phyloP scores from a whole-genome alignment of 64 coral and sea anemone species.

The Porites lutea region DNA sequence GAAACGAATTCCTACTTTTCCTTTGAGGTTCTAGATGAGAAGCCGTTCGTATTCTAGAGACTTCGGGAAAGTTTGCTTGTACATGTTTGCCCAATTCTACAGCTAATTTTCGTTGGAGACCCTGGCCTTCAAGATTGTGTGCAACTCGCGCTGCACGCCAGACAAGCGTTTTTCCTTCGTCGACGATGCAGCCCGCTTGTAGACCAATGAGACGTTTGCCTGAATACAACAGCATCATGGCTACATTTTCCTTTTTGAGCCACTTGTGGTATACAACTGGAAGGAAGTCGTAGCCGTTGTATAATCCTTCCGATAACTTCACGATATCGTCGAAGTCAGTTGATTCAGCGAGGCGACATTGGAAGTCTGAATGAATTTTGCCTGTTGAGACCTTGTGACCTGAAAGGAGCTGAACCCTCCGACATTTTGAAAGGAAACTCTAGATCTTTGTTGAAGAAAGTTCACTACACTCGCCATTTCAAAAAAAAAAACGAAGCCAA shows the following conservation, averaged over 20 bases:
- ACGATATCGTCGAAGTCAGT: constrained; percentile 42
- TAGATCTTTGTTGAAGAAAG: no score
- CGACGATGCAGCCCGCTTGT: not conserved
- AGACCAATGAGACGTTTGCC: constrained; percentile 29
- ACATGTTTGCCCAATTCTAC: not conserved
- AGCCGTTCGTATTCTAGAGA: not conserved
- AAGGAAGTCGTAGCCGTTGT: constrained; percentile 59
- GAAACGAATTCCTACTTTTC: not conserved
- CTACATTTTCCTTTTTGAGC: constrained; percentile 18
- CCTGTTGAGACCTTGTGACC: no score
- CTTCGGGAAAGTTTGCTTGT: not conserved
- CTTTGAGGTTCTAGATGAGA: no score
- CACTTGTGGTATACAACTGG: constrained; percentile 25
- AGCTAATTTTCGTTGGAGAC: not conserved
- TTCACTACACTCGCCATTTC: no score
- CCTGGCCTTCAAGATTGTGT: constrained; percentile 8
- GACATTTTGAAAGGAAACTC: no score
- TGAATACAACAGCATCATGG: constrained; percentile 24
- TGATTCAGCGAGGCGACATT: constrained; percentile 22
- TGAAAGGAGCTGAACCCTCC: no score
- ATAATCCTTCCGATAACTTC: constrained; percentile 56
- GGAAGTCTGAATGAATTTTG: no score
- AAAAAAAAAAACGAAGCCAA: no score
- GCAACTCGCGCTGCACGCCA: not conserved
- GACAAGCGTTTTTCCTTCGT: constrained; percentile 32